Evolutionary conservation across 1,140 invertebrate genomes (phyloP), one percentile per base, ranked within the genome.

Genomic region (Acyrthosiphon pisum): DNA sequence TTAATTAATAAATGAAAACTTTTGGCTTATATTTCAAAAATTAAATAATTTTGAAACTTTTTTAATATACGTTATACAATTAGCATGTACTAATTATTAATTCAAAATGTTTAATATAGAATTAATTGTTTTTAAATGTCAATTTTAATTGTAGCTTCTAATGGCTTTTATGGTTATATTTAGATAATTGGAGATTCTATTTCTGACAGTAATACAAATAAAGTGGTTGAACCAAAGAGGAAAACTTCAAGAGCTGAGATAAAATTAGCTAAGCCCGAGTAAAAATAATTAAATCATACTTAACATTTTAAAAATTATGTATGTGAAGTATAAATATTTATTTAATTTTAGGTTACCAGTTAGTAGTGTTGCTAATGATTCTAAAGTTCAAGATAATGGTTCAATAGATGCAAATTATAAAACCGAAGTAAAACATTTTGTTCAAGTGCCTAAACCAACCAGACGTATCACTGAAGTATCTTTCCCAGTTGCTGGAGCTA

Each of bases 231-330:
- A 48, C 94, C 94, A 2, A 93, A 94, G 8, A 96, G 97, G 93
- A 96, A 96, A 22, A 96, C 96, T 26, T 96, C 96, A 53, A 97
- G 97, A 95, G 96, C 97, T 6, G 96, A 97, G 94, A 96, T 97
- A 50, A 96, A 96, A 92, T 94, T 97, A 93, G 95, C 96, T 86
- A 95, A 95, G 93, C 95, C 96, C 50, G 93, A 93, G 94, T 94
- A 94, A 94, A 93, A 56, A 91, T 84, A 87, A 46, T 30, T 86
- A 46, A 18, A 50, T 88, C 6, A 41, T 60, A 60, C 53, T 41
- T 60, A 18, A 37, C 0, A 18, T 41, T 26, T 53, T 53, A 37
- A 56, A 68, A 44, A 14, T 41, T 60, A 0, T 41, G 2, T 44
- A 35, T 91, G 7, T n/a, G 20, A 91, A 91, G 14, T 37, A 56